Percentiles rank a stretch among this genome's conserved stretches.
These are phyloP conservation scores for Pipa parva DNA, from an alignment of 2,113 vertebrate genomes.

Conservation along the genomic window DNA sequence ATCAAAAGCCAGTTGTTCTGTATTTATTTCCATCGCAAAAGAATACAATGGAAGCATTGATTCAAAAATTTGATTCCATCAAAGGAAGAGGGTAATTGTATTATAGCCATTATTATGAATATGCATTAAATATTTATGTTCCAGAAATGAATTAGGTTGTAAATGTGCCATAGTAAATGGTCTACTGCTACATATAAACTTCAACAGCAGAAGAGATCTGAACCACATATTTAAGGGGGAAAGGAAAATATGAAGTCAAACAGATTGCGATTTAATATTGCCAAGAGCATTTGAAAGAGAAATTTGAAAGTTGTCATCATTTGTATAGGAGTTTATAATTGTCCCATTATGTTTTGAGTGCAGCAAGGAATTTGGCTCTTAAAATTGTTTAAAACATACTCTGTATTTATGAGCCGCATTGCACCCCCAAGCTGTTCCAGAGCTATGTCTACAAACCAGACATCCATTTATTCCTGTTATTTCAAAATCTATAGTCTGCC, in stretches of 20 bases:
- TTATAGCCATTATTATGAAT: conserved; percentile 17
- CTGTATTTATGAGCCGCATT: conserved; percentile 38
- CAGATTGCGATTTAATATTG: conserved; percentile 21
- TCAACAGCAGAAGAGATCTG: conserved; percentile 16
- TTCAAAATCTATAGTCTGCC: conserved; percentile 42
- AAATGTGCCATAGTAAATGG: conserved; percentile 24
- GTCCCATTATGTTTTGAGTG: conserved; percentile 34
- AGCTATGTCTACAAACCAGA: conserved; percentile 31
- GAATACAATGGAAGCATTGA: neutral
- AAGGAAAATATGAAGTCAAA: conserved; percentile 7
- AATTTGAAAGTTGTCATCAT: conserved; percentile 20
- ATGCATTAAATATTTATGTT: conserved; percentile 26
- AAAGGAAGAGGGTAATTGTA: neutral
- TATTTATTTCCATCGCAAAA: neutral
- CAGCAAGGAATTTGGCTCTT: conserved; percentile 29
- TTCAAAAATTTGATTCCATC: neutral
- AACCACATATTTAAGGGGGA: conserved; percentile 5
- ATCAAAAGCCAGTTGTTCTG: neutral
- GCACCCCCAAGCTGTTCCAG: conserved; percentile 36
- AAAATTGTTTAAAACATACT: conserved; percentile 24
- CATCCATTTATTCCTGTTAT: conserved; percentile 39
- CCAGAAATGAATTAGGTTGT: conserved; percentile 7
- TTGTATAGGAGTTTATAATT: conserved; percentile 33
- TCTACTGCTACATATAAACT: conserved; percentile 24
- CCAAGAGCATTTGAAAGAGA: conserved; percentile 18